Conservation (phyloP, 2,113 vertebrate species). For the Eulemur macaco region DNA sequence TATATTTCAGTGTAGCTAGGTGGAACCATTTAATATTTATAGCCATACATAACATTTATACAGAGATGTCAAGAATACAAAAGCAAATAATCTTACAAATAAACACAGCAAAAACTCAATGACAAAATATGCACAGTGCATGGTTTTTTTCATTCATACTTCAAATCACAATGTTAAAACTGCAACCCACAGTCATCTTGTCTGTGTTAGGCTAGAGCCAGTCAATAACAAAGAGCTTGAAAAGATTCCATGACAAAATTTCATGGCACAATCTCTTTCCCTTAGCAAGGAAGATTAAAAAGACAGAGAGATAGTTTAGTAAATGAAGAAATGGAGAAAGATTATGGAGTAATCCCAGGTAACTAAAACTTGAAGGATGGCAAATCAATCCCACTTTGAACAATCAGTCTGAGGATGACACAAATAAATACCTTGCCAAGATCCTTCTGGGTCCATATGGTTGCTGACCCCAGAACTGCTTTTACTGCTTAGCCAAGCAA, state of each 20-base stretch:
- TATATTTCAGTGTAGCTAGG: background rate
- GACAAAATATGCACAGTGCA: background rate
- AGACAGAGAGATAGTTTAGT: background rate
- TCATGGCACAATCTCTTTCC: background rate
- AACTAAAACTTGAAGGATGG: background rate
- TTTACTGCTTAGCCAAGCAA: conserved; percentile 2
- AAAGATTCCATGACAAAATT: background rate
- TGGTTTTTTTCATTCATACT: background rate
- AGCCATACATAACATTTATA: background rate
- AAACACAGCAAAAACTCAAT: background rate
- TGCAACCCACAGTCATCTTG: background rate
- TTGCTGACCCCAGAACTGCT: background rate
- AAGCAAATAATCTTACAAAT: background rate
- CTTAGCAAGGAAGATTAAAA: background rate
- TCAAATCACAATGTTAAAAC: background rate
- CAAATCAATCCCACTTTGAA: background rate
- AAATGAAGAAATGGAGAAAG: background rate
- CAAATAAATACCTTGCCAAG: background rate
- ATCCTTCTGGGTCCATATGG: background rate
- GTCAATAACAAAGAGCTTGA: background rate
- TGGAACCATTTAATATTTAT: background rate
- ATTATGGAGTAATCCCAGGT: background rate
- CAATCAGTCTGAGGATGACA: background rate
- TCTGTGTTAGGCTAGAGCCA: background rate
- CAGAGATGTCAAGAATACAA: background rate